Conservation (phyloP, 2,888 invertebrate genomes). For the Sesia apiformis region DNA sequence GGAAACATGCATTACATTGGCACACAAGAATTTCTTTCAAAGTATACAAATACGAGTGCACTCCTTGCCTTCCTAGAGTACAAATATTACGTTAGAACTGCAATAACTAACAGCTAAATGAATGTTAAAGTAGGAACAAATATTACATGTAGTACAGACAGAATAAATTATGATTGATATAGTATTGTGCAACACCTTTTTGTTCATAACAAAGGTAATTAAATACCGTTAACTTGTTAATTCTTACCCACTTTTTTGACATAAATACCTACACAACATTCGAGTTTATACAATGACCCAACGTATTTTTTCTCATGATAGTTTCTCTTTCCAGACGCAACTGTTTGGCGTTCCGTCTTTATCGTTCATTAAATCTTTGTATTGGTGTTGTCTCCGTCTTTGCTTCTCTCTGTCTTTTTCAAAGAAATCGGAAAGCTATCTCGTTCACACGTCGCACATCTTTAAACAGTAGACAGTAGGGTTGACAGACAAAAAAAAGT, state of each 20-base stretch:
- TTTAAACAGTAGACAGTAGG: conserved; percentile 4
- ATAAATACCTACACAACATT: neutral
- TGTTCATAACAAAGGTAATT: neutral
- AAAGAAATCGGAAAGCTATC: conserved; percentile 14
- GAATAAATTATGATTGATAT: neutral
- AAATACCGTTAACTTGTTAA: neutral
- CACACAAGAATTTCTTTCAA: too few species aligned
- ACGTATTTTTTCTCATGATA: conserved; percentile 20
- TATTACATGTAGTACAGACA: too few species aligned
- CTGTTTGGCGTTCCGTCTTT: conserved; percentile 15
- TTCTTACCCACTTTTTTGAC: neutral
- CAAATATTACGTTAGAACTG: too few species aligned
- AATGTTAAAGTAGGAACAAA: too few species aligned
- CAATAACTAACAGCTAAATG: too few species aligned
- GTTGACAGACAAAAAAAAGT: neutral
- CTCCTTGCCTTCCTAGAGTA: too few species aligned
- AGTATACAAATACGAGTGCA: too few species aligned
- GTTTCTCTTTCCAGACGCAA: conserved; percentile 23
- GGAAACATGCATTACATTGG: too few species aligned
- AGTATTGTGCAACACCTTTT: neutral
- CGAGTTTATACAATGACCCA: conserved; percentile 8
- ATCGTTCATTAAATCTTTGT: neutral
- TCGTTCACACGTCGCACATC: conserved; percentile 17
- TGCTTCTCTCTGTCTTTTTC: conserved; percentile 4
- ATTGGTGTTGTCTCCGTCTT: conserved; percentile 17